Conservation (phyloP, 2,888 invertebrate genomes). For the Malthinus seriepunctatus region DNA sequence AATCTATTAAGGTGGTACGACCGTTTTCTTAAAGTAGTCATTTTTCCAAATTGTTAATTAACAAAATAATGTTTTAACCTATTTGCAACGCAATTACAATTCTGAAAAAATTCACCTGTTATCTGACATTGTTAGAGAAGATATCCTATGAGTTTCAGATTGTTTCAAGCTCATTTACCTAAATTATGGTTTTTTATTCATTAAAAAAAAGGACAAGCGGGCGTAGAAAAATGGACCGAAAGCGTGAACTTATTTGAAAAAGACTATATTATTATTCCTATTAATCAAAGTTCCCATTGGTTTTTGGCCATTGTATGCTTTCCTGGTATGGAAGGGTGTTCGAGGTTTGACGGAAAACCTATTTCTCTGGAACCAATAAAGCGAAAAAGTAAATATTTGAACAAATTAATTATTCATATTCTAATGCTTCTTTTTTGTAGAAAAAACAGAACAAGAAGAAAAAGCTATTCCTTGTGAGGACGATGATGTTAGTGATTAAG, state of each 20-base stretch:
- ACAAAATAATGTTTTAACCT: no score
- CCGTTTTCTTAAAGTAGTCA: no score
- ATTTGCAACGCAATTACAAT: no score
- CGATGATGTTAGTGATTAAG: constrained; percentile 71
- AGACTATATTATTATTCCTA: constrained; percentile 95
- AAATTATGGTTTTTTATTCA: no score
- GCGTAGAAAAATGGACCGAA: constrained; percentile 96
- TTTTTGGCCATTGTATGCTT: constrained; percentile 96
- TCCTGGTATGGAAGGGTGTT: constrained; percentile 77
- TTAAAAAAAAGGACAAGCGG: constrained; percentile 82
- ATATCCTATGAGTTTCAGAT: no score
- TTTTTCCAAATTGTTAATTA: no score
- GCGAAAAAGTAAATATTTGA: no score
- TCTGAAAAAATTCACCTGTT: no score
- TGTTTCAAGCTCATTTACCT: no score
- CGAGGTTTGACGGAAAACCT: constrained; percentile 62
- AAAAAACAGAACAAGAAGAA: constrained; percentile 53
- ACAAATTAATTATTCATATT: not conserved
- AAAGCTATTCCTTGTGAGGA: constrained; percentile 67
- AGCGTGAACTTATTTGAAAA: constrained; percentile 95
- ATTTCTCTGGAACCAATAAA: constrained; percentile 55
- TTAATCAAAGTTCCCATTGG: constrained; percentile 98
- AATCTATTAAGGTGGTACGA: no score
- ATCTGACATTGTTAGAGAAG: no score
- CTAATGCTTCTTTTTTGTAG: no score